Evolutionary conservation across 2,113 vertebrate genomes (phyloP), one percentile per base, ranked within the genome.

Genomic region (Pomatostomus ruficeps): DNA sequence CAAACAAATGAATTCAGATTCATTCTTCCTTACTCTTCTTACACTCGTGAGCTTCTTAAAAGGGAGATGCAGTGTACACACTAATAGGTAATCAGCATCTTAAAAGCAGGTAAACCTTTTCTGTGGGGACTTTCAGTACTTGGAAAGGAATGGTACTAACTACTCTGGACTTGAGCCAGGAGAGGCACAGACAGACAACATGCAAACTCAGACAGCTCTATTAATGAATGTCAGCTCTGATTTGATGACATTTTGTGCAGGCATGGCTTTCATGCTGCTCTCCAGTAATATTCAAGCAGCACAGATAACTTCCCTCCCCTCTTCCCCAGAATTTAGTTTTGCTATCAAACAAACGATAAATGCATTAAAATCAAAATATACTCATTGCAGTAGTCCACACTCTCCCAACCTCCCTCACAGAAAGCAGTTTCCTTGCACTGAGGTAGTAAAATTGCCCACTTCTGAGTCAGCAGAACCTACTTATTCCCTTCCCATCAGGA

Each of bases 381-480:
- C 14, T 79, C 21, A 16, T 86, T 73, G 42, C 48, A 74, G 51
- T 43, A 67, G 38, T 28, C 29, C 45, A 58, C 33, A 28, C 11
- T 61, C 46, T 58, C 28, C 28, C 25, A 62, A 74, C 43, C 14
- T 84, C 57, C 57, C 85, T 79, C 4, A 2, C 35, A 85, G 54
- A 82, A 88, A 88, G 67, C 45, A 54, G 12, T 70, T 94, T 91
- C 45, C 62, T 91, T 67, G 21, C 75, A 88, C 58, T 71, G 51
- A 92, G 61, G 45, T 84, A 90, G 85, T 86, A 95, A 93, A 93
- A 96, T 91, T 86, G 68, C 65, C 52, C 12, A 11, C 82, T 74
- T 97, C 93, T 96, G 91, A 96, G 93, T 97, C 95, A 97, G 96
- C 93, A 96, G 82, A 97, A 94, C 91, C 82, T 78, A 86, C 95